Base-by-base conservation (phyloP, 2,113 vertebrate species). In the Bufo bufo region DNA sequence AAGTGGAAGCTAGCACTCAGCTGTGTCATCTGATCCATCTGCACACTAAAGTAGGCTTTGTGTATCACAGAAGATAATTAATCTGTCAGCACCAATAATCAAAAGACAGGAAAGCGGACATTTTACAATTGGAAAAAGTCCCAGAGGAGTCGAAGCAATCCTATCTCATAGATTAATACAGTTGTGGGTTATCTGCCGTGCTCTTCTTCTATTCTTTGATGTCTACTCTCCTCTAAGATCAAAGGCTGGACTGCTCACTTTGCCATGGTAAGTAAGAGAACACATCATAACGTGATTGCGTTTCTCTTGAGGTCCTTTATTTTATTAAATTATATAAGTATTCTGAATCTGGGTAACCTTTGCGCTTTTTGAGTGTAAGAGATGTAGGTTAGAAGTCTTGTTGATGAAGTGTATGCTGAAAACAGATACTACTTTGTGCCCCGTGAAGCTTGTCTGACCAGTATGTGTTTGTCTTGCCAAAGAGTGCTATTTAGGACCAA, bases 381-480 rank as follows among this genome's bases (percentile, higher is more conserved):
- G 2, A 23, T 83, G 59, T 6, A 19, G 17, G 33, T 33, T 33
- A 33, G n/a, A 33, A 33, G 33, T 33, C 56, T 59, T 66, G 61
- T 82, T 43, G 50, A 80, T 58, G 77, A 43, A 58, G n/a, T 74
- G 47, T 72, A 61, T 23, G 58, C 23, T 45, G 58, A n/a, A 23
- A 54, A 88, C 87, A 88, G 81, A 88, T 66, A 77, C 12, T 33
- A 66, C 87, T 88, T 84, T 88, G 87, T 88, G n/a, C 17, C 59
- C 43, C 45, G 69, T 56, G 72, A 45, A 84, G 71, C 81, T 84
- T 81, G 77, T 81, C 66, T 45, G 33, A 74, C 86, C 65, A 50
- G 79, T 87, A 77, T 85, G 17, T 85, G 84, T 85, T 85, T 85
- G 71, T 54, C 17, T 69, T 84, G 77, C 74, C 17, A 47, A 11